Base-by-base conservation (phyloP, 2,888 invertebrate species). In the Plebejus melissa region DNA sequence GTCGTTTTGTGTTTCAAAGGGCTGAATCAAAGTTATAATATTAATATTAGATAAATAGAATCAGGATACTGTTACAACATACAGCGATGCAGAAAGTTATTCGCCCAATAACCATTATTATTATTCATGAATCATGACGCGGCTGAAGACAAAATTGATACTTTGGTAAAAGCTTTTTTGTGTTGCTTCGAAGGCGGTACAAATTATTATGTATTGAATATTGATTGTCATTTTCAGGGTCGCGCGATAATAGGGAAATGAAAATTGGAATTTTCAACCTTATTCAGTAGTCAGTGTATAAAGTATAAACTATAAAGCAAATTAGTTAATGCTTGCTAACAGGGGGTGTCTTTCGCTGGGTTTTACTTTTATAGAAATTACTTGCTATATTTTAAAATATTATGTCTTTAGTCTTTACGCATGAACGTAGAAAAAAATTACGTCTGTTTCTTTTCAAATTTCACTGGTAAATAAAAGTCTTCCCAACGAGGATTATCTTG, bases 121-220 rank as follows among this genome's bases (percentile, higher is more conserved):
- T 54, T 72, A 72, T 72, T 54, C 72, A 72, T 36, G 72, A 50
- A 54, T 54, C 72, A 72, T 36, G 72, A 50, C 72, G 2, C 11
- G 11, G 22, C 58, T 58, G 50, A 28, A 54, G 72, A 32, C 54
- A 72, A 72, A 41, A 72, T 72, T 54, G 28, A 72, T 72, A 72
- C 72, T 72, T 54, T 6, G 32, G 2, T 72, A 72, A 72, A 72
- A 72, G 54, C 72, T 72, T 72, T 71, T 72, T 72, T 28, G 54
- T 72, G 72, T 54, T 54, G 5, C 13, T 36, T 32, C 32, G 65
- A 36, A 65, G 65, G 65, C 65, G 32, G 65, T 36, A 0, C 9
- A 13, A 5, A 65, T 65, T 65, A 36, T 65, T 22, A 22, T 22
- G 22, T 22, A 22, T 22, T 22, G 22, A 22, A 32, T 65, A 65